These are phyloP conservation scores for Chloroceryle amazona DNA, from an alignment of 2,797 vertebrate species.

Conservation along the genomic window DNA sequence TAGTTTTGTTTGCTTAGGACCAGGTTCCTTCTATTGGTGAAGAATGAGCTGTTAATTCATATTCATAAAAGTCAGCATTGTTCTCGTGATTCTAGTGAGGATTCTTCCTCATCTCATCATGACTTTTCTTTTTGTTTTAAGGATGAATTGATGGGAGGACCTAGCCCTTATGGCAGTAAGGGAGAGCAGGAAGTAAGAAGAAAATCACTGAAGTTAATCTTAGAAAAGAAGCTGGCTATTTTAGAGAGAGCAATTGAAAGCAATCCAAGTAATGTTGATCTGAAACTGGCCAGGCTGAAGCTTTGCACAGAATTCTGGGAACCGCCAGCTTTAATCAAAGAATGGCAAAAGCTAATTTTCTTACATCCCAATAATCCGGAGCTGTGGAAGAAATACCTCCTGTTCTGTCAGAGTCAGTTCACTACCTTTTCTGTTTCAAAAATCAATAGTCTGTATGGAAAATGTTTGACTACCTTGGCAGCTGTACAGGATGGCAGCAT, in stretches of 20 bases:
- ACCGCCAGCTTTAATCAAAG: conserved; percentile 87
- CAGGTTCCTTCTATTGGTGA: neutral
- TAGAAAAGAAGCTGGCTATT: conserved; percentile 95
- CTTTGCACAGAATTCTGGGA: conserved; percentile 94
- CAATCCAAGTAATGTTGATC: conserved; percentile 88
- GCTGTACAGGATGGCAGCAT: conserved; percentile 93
- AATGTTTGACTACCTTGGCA: conserved; percentile 92
- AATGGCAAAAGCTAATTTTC: conserved; percentile 97
- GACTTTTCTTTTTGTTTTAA: conserved; percentile 65
- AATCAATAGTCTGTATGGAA: conserved; percentile 90
- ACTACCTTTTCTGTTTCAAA: conserved; percentile 92
- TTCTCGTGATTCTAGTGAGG: neutral
- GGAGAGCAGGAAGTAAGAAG: conserved; percentile 81
- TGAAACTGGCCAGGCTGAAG: conserved; percentile 90
- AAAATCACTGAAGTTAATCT: conserved; percentile 85
- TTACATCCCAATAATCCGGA: conserved; percentile 92
- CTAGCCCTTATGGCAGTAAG: conserved; percentile 76
- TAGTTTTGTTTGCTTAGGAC: neutral
- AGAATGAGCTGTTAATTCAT: neutral
- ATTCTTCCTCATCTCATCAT: neutral
- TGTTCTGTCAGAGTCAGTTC: conserved; percentile 95
- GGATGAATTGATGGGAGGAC: conserved; percentile 88
- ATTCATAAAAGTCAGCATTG: neutral
- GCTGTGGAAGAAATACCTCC: conserved; percentile 92
- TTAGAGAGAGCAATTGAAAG: conserved; percentile 91